These are phyloP conservation scores for Volucella inanis DNA, from an alignment of 2,888 invertebrate species.

Conservation along the genomic window DNA sequence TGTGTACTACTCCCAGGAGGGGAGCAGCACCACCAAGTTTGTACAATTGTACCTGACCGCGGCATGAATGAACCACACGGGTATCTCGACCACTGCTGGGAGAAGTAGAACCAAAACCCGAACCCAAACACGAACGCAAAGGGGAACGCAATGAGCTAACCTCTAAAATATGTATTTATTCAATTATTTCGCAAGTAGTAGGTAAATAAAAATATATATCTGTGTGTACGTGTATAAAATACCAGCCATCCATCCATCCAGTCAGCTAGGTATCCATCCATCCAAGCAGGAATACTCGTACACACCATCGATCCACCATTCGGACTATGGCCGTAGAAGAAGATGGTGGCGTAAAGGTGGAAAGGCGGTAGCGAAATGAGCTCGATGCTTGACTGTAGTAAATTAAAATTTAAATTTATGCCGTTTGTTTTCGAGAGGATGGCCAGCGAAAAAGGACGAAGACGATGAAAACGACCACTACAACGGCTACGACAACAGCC, in stretches of 20 bases:
- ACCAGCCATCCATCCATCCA: conserved; percentile 63
- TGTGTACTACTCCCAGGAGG: conserved; percentile 67
- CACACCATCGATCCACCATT: conserved; percentile 67
- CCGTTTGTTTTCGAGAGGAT: conserved; percentile 70
- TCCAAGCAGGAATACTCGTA: conserved; percentile 46
- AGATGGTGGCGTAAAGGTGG: conserved; percentile 21
- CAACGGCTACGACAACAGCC: conserved; percentile 1
- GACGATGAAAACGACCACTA: conserved; percentile 30
- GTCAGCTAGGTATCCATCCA: conserved; percentile 62
- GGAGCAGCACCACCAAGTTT: conserved; percentile 32
- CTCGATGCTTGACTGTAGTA: conserved; percentile 75
- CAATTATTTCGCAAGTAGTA: conserved; percentile 77
- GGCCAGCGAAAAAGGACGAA: conserved; percentile 62
- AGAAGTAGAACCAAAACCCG: too few relatives aligned
- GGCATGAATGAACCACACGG: conserved; percentile 63
- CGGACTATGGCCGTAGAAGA: conserved; percentile 14
- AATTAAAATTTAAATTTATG: conserved; percentile 78
- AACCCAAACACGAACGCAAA: conserved; percentile 21
- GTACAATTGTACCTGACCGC: conserved; percentile 63
- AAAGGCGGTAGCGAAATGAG: conserved; percentile 64
- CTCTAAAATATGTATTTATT: conserved; percentile 77
- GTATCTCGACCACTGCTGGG: conserved; percentile 5
- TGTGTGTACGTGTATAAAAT: conserved; percentile 60
- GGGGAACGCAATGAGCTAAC: conserved; percentile 70
- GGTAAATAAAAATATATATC: conserved; percentile 76